These are phyloP conservation scores for Scomber colias DNA, from an alignment of 2,113 vertebrate genomes.

Conservation along the genomic window DNA sequence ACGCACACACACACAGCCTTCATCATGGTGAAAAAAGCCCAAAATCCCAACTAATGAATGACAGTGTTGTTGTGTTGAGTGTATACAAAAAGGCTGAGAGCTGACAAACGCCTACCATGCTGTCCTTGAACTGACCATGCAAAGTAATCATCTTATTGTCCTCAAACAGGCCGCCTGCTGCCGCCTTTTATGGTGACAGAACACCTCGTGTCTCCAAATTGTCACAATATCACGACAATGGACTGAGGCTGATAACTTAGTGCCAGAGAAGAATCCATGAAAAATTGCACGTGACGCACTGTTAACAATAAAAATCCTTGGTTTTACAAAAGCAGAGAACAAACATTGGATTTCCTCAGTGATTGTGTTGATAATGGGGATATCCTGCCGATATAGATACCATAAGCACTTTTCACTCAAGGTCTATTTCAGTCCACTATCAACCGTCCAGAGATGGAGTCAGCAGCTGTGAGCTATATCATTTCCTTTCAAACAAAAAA, in stretches of 20 bases:
- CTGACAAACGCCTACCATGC: slow-evolving; percentile 27
- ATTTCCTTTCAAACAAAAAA: slow-evolving; percentile 22
- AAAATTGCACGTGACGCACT: slow-evolving; percentile 74
- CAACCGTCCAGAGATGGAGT: slow-evolving; percentile 1
- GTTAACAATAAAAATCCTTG: slow-evolving; percentile 73
- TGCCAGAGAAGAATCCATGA: slow-evolving; percentile 53
- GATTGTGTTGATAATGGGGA: slow-evolving; percentile 78
- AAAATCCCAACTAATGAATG: too few species aligned
- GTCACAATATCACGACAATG: slow-evolving; percentile 40
- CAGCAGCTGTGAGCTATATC: not conserved
- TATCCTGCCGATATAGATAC: slow-evolving; percentile 78
- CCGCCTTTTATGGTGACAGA: slow-evolving; percentile 30
- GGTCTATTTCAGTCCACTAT: slow-evolving; percentile 40
- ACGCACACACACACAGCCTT: not conserved
- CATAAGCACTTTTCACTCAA: slow-evolving; percentile 11
- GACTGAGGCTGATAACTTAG: slow-evolving; percentile 45
- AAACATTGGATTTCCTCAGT: slow-evolving; percentile 79
- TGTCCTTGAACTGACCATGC: slow-evolving; percentile 58
- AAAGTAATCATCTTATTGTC: slow-evolving; percentile 66
- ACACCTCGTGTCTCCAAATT: slow-evolving; percentile 16
- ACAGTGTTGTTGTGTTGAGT: too few species aligned
- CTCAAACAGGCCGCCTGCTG: slow-evolving; percentile 46
- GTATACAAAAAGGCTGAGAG: slow-evolving; percentile 23
- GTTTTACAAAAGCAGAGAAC: slow-evolving; percentile 47
- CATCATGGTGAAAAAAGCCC: slow-evolving; percentile 1